Evolutionary conservation across 2,888 invertebrate genomes (phyloP).

Genomic region (Lithodes maja): DNA sequence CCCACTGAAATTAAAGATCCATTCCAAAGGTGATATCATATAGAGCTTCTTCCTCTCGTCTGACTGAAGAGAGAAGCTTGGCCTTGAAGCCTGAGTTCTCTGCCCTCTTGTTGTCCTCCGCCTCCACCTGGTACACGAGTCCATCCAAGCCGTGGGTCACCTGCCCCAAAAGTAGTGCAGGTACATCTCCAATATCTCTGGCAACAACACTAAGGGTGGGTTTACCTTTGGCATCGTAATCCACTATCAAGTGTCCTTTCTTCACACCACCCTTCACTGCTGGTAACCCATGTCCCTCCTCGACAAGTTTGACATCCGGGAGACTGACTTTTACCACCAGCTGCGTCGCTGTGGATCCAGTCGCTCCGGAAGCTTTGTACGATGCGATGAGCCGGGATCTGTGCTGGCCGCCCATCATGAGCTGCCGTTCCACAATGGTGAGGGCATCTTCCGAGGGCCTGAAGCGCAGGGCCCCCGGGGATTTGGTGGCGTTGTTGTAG

Average conservation of each 20-base stretch:
- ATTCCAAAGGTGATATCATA: slow-evolving; percentile 48
- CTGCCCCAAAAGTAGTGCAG: slow-evolving; percentile 34
- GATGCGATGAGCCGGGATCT: neutral
- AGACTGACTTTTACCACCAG: slow-evolving; percentile 39
- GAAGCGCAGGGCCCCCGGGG: slow-evolving; percentile 9
- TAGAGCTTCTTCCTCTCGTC: slow-evolving; percentile 40
- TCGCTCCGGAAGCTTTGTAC: neutral
- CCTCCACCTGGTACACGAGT: slow-evolving; percentile 27
- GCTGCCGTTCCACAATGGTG: slow-evolving; percentile 42
- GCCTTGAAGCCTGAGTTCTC: slow-evolving; percentile 33
- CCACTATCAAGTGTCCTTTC: slow-evolving; percentile 38
- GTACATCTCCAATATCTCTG: slow-evolving; percentile 19
- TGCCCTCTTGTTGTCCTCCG: slow-evolving; percentile 17
- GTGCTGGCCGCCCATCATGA: slow-evolving; percentile 49
- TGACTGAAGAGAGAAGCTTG: slow-evolving; percentile 38
- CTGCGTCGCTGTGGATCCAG: neutral
- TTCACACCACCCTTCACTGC: slow-evolving; percentile 8
- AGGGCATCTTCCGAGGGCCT: slow-evolving; percentile 28
- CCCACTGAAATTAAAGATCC: slow-evolving; percentile 15
- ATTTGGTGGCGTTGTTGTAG: slow-evolving; percentile 18
- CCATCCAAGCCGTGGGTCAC: slow-evolving; percentile 39
- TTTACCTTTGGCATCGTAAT: neutral
- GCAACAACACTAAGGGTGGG: slow-evolving; percentile 30
- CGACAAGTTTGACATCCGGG: slow-evolving; percentile 23
- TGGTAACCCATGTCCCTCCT: slow-evolving; percentile 28